These are phyloP conservation scores for Criorhina ranunculi DNA, from an alignment of 2,888 invertebrate genomes.

Conservation along the genomic window DNA sequence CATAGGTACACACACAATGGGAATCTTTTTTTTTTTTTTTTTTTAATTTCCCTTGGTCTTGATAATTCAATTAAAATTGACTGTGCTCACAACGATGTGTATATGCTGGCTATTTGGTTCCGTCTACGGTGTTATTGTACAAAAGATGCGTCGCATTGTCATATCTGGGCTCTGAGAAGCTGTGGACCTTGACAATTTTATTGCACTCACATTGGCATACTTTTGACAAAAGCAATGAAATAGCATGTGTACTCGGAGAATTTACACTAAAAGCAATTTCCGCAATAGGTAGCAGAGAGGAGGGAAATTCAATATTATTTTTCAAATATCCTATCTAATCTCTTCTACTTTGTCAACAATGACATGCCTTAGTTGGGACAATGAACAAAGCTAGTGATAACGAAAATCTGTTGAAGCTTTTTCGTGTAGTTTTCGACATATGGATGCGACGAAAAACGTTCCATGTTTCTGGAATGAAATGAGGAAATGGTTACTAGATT, in stretches of 20 bases:
- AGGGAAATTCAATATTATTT: neutral
- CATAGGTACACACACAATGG: neutral
- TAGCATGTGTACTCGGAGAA: no score
- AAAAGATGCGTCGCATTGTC: constrained; percentile 40
- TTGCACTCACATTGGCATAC: constrained; percentile 12
- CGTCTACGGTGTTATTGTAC: constrained; percentile 37
- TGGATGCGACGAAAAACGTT: no score
- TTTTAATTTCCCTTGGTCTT: constrained; percentile 2
- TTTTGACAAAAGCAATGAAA: constrained; percentile 32
- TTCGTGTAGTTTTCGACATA: neutral
- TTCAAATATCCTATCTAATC: constrained; percentile 35
- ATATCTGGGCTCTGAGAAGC: no score
- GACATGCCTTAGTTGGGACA: neutral
- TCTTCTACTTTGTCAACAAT: neutral
- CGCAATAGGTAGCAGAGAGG: neutral
- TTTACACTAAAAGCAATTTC: neutral
- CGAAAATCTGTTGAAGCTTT: neutral
- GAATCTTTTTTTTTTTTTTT: neutral
- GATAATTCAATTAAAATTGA: constrained; percentile 2
- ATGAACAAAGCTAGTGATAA: neutral
- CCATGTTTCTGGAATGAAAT: no score
- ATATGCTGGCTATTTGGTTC: neutral
- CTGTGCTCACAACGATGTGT: neutral
- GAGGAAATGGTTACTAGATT: no score
- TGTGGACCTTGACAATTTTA: constrained; percentile 23